phyloP scores from a whole-genome alignment of 2,113 vertebrate genomes.

The Ahaetulla prasina region DNA sequence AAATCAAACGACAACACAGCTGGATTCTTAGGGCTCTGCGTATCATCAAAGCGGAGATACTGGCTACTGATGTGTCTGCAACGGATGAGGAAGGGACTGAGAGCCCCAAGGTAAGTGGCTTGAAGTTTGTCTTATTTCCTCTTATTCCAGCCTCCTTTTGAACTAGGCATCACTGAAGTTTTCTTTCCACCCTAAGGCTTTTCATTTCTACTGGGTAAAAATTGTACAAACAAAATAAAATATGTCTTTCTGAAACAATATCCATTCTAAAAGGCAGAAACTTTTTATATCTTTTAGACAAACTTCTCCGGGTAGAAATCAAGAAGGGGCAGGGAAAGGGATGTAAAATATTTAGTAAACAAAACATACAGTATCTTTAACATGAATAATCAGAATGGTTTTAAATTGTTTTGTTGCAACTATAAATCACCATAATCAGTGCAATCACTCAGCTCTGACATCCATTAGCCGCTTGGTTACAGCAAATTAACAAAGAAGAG shows the following conservation, averaged over 20 bases:
- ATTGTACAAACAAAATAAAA: slow-evolving; percentile 66
- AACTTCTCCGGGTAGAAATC: slow-evolving; percentile 37
- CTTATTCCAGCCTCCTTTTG: slow-evolving; percentile 74
- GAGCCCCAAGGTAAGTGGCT: slow-evolving; percentile 83
- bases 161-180: slow-evolving; percentile 77
- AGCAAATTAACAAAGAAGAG: slow-evolving; percentile 93
- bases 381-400: slow-evolving; percentile 85
- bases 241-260: slow-evolving; percentile 64
- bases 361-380: slow-evolving; percentile 82
- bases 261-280: slow-evolving; percentile 38
- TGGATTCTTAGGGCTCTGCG: slow-evolving; percentile 94
- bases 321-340: slow-evolving; percentile 41
- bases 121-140: slow-evolving; percentile 74
- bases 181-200: slow-evolving; percentile 75
- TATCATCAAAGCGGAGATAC: slow-evolving; percentile 89
- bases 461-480: slow-evolving; percentile 93
- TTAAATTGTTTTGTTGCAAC: slow-evolving; percentile 90
- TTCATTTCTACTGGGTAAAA: slow-evolving; percentile 74
- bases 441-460: slow-evolving; percentile 91
- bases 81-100: slow-evolving; percentile 71
- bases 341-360: slow-evolving; percentile 79
- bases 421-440: slow-evolving; percentile 91
- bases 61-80: slow-evolving; percentile 80
- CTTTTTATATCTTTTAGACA: slow-evolving; percentile 64
- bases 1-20: slow-evolving; percentile 95